Conservation (phyloP, 2,113 vertebrate genomes). For the Hemiscyllium ocellatum region DNA sequence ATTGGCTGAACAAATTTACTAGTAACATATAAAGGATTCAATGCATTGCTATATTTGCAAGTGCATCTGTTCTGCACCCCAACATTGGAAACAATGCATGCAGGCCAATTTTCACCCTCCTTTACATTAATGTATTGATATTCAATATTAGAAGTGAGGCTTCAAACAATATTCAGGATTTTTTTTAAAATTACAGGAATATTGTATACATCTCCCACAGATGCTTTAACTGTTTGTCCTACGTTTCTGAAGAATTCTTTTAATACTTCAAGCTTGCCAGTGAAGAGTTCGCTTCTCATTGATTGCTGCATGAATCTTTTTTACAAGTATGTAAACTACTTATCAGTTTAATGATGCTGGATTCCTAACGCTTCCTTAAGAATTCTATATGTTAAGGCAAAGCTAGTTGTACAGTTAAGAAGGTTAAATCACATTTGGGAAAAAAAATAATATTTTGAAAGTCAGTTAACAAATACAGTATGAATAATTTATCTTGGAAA, state of each 20-base stretch:
- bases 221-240: constrained; percentile 52
- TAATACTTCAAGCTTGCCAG: constrained; percentile 47
- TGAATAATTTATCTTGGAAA: neutral
- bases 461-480: neutral
- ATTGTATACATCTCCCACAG: constrained; percentile 50
- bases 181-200: constrained; percentile 58
- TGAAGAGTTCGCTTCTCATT: constrained; percentile 51
- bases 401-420: neutral
- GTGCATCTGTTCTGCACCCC: neutral
- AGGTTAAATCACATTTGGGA: neutral
- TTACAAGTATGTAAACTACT: constrained; percentile 54
- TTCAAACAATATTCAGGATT: constrained; percentile 26
- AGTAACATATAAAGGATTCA: neutral
- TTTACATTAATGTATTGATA: neutral
- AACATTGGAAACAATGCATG: neutral
- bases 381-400: neutral
- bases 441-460: neutral
- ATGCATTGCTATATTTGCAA: neutral
- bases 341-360: neutral
- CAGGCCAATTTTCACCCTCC: no score
- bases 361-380: neutral
- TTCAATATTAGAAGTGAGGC: neutral
- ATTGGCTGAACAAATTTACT: neutral
- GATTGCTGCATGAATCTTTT: constrained; percentile 66
- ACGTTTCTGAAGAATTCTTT: constrained; percentile 52